These are phyloP conservation scores for Falco cherrug DNA, from an alignment of 2,797 vertebrate species.

Conservation along the genomic window DNA sequence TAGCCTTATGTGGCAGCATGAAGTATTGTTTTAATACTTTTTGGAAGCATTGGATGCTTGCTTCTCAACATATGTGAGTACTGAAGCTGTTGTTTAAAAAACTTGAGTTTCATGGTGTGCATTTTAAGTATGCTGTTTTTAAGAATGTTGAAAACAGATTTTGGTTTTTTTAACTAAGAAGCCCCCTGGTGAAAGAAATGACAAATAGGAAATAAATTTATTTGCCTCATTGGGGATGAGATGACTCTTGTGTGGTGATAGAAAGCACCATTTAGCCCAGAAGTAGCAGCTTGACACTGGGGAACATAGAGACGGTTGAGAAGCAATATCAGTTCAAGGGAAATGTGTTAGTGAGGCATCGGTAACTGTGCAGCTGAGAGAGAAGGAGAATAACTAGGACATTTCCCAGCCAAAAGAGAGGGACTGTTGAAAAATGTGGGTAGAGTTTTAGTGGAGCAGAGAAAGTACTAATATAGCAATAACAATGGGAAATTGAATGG, in stretches of 20 bases:
- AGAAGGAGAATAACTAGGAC: not conserved
- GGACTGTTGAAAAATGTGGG: not conserved
- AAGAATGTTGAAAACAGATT: not conserved
- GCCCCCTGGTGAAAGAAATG: not conserved
- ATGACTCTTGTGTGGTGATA: not conserved
- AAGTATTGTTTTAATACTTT: constrained; percentile 14
- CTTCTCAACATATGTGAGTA: not conserved
- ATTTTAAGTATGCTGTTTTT: not conserved
- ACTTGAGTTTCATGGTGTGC: not conserved
- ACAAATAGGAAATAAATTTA: not conserved
- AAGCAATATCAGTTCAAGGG: not conserved
- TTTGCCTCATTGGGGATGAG: not conserved
- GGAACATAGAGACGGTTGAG: not conserved
- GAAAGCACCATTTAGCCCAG: not conserved
- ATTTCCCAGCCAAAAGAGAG: not conserved
- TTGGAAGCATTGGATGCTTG: not conserved
- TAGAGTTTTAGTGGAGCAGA: not conserved
- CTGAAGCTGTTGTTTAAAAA: not conserved
- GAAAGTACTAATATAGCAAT: not conserved
- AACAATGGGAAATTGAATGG: not conserved
- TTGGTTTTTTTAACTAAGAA: not conserved
- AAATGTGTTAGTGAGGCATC: not conserved
- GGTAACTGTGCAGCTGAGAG: not conserved
- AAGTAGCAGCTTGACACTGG: not conserved
- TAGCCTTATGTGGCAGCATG: not conserved